Evolutionary conservation across 1,140 invertebrate species (phyloP), one percentile per base, ranked within the genome.

Genomic region (Tetramorium parvispinum): DNA sequence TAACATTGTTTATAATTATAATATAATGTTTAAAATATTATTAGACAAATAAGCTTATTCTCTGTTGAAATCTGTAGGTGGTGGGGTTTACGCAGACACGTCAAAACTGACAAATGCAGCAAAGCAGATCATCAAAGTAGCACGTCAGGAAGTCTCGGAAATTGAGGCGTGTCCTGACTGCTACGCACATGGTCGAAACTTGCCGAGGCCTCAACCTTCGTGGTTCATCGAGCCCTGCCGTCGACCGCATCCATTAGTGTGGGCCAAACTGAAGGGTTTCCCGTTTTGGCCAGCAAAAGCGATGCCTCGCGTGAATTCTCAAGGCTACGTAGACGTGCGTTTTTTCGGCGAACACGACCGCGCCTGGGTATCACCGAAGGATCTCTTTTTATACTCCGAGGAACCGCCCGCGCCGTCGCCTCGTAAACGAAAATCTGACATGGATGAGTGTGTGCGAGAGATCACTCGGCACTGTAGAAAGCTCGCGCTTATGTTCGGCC

Each of bases 231-330:
- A 98, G 93, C 98, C 98, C 2, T 99, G 98, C 95, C 97, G 97
- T 91, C 96, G 96, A 61, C 98, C 98, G 3, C 98, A 99, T 95
- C 95, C 98, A 0, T 94, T 99, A 32, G 97, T 99, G 0, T 99
- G 98, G 98, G 98, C 98, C 0, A 98, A 98, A 93, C 94, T 99
- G 0, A 99, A 99, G 95, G 98, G 98, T 18, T 99, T 98, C 92
- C 98, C 98, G 3, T 98, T 97, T 95, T 99, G 98, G 98, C 98
- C 98, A 0, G 98, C 98, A 0, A 99, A 99, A 95, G 98, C 97
- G 0, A 97, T 99, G 97, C 96, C 97, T 7, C 96, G 97, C 40
- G 94, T 96, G 16, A 97, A 97, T 89, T 95, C 96, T 43, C 96
- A 97, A 71, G 97, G 97, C 0, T 95, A 96, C 77, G 97, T 99